Conservation (phyloP, 2,797 vertebrate species). For the Bovichtus diacanthus region DNA sequence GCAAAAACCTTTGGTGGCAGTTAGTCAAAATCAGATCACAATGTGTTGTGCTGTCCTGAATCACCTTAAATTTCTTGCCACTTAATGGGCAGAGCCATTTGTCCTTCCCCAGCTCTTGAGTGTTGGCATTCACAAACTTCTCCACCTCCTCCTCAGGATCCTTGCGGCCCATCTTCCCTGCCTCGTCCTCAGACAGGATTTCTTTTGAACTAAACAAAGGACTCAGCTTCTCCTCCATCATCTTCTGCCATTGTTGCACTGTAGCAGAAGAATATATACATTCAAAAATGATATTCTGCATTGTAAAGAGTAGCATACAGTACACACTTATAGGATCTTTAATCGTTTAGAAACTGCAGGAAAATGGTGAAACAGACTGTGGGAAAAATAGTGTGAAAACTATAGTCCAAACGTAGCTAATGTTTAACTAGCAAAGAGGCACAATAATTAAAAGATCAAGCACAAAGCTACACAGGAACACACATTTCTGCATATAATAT, state of each 20-base stretch:
- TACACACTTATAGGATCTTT: not conserved
- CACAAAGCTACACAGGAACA: not conserved
- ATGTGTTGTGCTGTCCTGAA: not conserved
- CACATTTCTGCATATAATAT: not conserved
- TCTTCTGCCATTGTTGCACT: conserved; percentile 94
- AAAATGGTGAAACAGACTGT: not conserved
- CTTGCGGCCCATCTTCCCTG: conserved; percentile 92
- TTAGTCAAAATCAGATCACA: not conserved
- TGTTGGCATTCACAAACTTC: conserved; percentile 94
- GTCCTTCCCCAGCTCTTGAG: conserved; percentile 94
- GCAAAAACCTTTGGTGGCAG: not conserved
- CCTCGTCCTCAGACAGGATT: conserved; percentile 91
- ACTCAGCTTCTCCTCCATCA: conserved; percentile 91
- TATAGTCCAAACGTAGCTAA: not conserved
- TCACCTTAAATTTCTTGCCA: conserved; percentile 95
- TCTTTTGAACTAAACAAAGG: conserved; percentile 90
- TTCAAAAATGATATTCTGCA: not conserved
- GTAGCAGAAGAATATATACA: not conserved
- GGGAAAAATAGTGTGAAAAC: not conserved
- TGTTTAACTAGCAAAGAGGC: not conserved
- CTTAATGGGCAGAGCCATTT: conserved; percentile 95
- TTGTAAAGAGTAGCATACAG: not conserved
- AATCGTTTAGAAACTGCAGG: not conserved
- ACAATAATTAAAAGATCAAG: not conserved
- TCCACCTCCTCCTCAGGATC: conserved; percentile 93